Evolutionary conservation across 2,888 invertebrate genomes (phyloP), one percentile per base, ranked within the genome.

Genomic region (Cecidostiba fungosa): DNA sequence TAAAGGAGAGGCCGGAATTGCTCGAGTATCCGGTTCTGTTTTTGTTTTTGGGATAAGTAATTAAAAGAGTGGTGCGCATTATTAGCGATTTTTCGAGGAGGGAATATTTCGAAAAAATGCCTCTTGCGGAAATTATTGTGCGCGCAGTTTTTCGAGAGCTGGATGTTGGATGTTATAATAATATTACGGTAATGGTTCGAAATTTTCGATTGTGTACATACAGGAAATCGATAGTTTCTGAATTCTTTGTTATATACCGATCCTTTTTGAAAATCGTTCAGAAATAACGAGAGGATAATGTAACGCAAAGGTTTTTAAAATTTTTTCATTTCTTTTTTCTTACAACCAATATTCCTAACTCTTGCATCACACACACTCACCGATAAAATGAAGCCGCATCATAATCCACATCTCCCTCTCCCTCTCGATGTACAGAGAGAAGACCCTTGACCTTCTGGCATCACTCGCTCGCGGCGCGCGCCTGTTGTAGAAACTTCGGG

Each of bases 381-480:
- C 36, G 32, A 12, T 43, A 43, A 43, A 43, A 43, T 12, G 6
- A 36, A 6, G 6, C 36, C 36, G 6, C 36, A 36, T 32, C 10
- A 43, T 10, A 43, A 43, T 43, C 12, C 43, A 43, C 43, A 19
- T 54, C n/a, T 23, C 59, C 2, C 59, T 59, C 23, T 19, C 54
- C 5, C 54, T 4, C 4, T 23, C 23, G 23, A 73, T 23, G n/a
- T 32, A 10, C 3, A 19, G 36, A 8, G 62, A 26, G 29, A 16
- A 79, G 66, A 81, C 81, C 81, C 81, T 74, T 81, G 81, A 81
- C 81, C 81, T 74, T 81, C 80, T 6, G n/a, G 54, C 19, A 59
- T 70, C 80, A 19, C 32, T n/a, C 59, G 29, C 32, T n/a, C 59
- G 29, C 72, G 43, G 72, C n/a, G 23, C 39, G 36, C 72, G 39